These are phyloP conservation scores for Drosophila murphyi DNA, from an alignment of 1,140 invertebrate genomes.

Conservation along the genomic window DNA sequence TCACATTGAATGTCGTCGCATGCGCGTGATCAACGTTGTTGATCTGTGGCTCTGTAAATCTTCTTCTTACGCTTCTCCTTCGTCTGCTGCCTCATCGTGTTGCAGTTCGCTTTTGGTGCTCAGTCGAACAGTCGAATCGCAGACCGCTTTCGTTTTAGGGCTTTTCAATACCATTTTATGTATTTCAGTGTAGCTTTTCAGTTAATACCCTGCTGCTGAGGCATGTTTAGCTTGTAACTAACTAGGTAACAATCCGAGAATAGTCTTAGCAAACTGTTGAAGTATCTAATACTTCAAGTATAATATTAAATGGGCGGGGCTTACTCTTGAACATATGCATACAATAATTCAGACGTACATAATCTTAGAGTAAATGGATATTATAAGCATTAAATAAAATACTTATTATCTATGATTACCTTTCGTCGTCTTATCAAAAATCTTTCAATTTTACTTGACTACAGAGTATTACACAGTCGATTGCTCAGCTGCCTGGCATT, in stretches of 20 bases:
- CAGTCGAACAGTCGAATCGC: conserved; percentile 35
- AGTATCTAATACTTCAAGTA: no score
- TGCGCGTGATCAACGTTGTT: conserved; percentile 82
- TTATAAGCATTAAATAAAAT: neutral
- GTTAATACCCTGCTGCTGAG: conserved; percentile 51
- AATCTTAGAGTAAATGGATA: no score
- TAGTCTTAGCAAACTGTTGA: no score
- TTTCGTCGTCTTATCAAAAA: neutral
- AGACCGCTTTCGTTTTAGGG: conserved; percentile 74
- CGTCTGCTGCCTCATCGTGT: conserved; percentile 22
- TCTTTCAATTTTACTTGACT: neutral
- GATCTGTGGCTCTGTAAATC: conserved; percentile 61
- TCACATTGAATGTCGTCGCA: conserved; percentile 82
- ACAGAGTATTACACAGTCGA: conserved; percentile 48
- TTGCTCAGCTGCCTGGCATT: conserved; percentile 18
- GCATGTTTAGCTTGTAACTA: neutral
- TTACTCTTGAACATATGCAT: no score
- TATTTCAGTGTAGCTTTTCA: conserved; percentile 55
- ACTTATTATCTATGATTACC: neutral
- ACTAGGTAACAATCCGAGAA: neutral
- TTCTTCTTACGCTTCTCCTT: conserved; percentile 4
- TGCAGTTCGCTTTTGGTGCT: conserved; percentile 63
- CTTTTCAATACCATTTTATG: conserved; percentile 75
- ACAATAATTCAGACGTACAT: no score
- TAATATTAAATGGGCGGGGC: no score